Evolutionary conservation across 1,140 invertebrate species (phyloP).

Genomic region (Drosophila equinoxialis): DNA sequence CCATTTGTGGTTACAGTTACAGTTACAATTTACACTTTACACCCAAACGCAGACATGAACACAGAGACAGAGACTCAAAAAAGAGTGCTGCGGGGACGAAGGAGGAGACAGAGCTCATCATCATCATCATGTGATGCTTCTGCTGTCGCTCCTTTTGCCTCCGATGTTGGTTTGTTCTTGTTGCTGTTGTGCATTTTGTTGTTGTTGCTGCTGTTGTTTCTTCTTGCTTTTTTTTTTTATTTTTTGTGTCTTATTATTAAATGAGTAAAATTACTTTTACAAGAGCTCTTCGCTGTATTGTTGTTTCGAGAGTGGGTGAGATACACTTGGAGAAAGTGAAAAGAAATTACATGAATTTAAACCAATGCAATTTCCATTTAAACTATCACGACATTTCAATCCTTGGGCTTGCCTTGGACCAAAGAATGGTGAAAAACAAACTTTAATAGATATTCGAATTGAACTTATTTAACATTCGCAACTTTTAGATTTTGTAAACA

Average conservation of each 20-base stretch:
- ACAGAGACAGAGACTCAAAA: slow-evolving; percentile 3
- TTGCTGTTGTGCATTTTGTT: slow-evolving; percentile 23
- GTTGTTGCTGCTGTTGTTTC: not conserved
- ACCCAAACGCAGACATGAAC: slow-evolving; percentile 19
- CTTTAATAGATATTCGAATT: too few species aligned
- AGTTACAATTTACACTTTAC: slow-evolving; percentile 26
- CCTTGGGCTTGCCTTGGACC: too few species aligned
- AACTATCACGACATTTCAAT: too few species aligned
- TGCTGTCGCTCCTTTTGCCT: slow-evolving; percentile 10
- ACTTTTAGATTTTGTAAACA: too few species aligned
- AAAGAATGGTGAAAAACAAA: too few species aligned
- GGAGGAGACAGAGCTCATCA: slow-evolving; percentile 11
- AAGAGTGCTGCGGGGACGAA: not conserved
- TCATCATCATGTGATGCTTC: slow-evolving; percentile 50
- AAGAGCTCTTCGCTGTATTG: slow-evolving; percentile 14
- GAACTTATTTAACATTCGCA: too few species aligned
- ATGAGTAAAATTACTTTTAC: slow-evolving; percentile 65
- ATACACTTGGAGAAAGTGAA: not conserved
- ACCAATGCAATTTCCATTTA: too few species aligned
- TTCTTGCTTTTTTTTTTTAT: slow-evolving; percentile 2
- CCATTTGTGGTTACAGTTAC: slow-evolving; percentile 56
- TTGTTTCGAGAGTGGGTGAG: slow-evolving; percentile 11
- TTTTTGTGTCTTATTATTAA: slow-evolving; percentile 40
- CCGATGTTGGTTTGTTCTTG: slow-evolving; percentile 10
- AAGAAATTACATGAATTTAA: not conserved